Evolutionary conservation across 2,888 invertebrate species (phyloP), one percentile per base, ranked within the genome.

Genomic region (Tipula lateralis): DNA sequence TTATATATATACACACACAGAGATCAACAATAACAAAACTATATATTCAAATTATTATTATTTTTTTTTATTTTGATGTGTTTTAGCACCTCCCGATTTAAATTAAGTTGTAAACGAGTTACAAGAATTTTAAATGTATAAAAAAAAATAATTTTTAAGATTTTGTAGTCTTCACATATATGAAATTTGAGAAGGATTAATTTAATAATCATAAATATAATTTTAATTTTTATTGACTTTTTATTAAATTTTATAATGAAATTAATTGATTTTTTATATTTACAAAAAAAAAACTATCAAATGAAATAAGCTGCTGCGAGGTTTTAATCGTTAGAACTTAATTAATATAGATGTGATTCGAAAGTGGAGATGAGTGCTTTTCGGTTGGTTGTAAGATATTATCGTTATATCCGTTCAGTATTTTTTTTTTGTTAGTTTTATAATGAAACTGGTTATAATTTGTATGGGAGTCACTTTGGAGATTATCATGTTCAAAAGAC

Each of bases 101-200:
- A 66, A 66, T 66, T 66, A 66, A 66, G 66, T 66, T 66, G 66
- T 66, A 66, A 66, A 66, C 66, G 66, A 66, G 66, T 66, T 66
- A 66, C 66, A 19, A 24, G 66, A 66, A 66, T 66, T 66, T 66
- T 66, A 66, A 66, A 66, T 24, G 2, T 24, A 19, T 7, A 66
- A 16, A 44, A 44, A 44, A 44, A 16, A 39, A 16, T 66, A 66
- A 24, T 66, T 24, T 66, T 66, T 66, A 44, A 24, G 66, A 66
- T 24, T 36, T 12, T 66, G 66, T 66, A 24, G 66, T 66, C 9
- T 66, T 66, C 16, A 32, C 6, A 32, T 32, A n/a, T 66, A 66
- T 66, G 66, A 66, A 66, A 66, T 66, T 66, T 24, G 66, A 66
- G 66, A 66, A 66, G 66, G 66, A 66, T 66, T 66, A 66, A 66